Base-by-base conservation (phyloP, 2,888 invertebrate species). In the Dermolepida albohirtum region DNA sequence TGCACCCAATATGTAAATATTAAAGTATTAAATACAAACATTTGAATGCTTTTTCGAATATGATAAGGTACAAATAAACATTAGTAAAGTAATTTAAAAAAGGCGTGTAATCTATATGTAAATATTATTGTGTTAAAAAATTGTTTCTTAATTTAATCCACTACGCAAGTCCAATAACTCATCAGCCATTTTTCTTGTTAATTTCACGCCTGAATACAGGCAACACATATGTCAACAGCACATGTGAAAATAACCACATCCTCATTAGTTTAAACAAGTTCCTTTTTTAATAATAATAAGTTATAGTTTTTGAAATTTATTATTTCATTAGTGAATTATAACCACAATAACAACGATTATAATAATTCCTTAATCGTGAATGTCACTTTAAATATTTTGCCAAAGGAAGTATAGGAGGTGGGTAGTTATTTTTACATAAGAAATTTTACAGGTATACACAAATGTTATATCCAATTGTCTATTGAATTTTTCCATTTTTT, bases 171-270 rank as follows among this genome's bases (percentile, higher is more conserved):
- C 59, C 59, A 47, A 59, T 59, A 59, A 44, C 43, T 59, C 22
- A 44, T 44, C 29, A 27, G 29, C 59, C 44, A 44, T 59, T 59
- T 44, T 12, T 44, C 34, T 10, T 44, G 17, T 29, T 29, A 40
- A 57, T 44, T 59, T 44, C 14, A 44, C 41, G 59, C 59, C 59
- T 44, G 59, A 59, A 44, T 44, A 27, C 47, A 43, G 59, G 41
- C 59, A 47, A 59, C 41, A 41, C 40, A 41, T 39, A 44, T 29
- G 34, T 29, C 44, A 44, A 44, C 44, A 29, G 43, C 40, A 44
- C 29, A 59, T 59, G 44, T 59, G 59, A 59, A 59, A 59, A 44
- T 59, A 59, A 59, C 59, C 59, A 59, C 59, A 59, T 59, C 59
- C 59, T 59, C 59, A 59, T 59, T 59, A 59, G 14, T 10, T 14